Percentiles rank a stretch among this genome's conserved stretches.
Conservation (phyloP, 2,888 invertebrate species). For the Alitta virens region DNA sequence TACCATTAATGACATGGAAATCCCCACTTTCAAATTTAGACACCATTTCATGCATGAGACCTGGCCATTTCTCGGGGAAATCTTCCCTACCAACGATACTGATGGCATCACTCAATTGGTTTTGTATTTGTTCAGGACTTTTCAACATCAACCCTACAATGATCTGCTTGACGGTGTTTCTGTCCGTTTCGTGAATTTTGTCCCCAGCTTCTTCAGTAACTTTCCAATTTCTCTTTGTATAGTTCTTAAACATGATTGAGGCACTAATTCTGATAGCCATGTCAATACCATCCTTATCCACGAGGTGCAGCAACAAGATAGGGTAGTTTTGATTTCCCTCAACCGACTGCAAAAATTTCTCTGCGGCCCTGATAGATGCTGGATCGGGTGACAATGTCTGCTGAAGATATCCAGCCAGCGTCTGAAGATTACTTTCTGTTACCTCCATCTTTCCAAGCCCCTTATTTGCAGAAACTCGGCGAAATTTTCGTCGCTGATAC, state of each 20-base stretch:
- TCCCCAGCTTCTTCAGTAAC: constrained; percentile 72
- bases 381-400: constrained; percentile 85
- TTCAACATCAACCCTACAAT: constrained; percentile 91
- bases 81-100: constrained; percentile 95
- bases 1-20: constrained; percentile 91
- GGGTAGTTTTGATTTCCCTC: constrained; percentile 90
- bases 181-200: constrained; percentile 77
- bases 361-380: constrained; percentile 66
- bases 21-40: constrained; percentile 82
- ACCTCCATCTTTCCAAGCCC: constrained; percentile 71
- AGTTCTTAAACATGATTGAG: constrained; percentile 95
- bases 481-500: too few species aligned
- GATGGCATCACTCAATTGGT: constrained; percentile 89
- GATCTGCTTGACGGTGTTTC: constrained; percentile 76
- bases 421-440: constrained; percentile 77
- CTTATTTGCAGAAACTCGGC: neutral
- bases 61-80: constrained; percentile 96
- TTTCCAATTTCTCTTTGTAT: constrained; percentile 90
- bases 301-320: constrained; percentile 77
- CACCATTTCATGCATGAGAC: constrained; percentile 88
- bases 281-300: constrained; percentile 73
- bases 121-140: constrained; percentile 85
- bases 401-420: constrained; percentile 68
- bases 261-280: constrained; percentile 83
- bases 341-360: constrained; percentile 85